Percentiles rank a stretch among this genome's conserved stretches.
Evolutionary conservation across 2,113 vertebrate genomes (phyloP).

Genomic region (Amphiprion percula): DNA sequence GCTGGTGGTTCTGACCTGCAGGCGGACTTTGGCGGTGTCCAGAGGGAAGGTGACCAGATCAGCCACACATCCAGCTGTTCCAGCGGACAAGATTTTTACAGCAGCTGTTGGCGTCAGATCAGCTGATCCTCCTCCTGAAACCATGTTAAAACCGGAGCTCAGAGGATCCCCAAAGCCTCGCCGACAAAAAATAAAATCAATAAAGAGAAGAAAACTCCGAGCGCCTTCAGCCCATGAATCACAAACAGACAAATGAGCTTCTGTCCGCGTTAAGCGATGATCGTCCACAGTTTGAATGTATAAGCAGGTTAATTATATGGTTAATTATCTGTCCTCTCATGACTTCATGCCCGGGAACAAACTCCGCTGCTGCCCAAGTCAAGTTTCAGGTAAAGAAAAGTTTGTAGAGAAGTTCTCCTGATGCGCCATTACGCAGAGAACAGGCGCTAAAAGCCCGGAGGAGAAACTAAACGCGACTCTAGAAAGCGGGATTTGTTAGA

Average conservation of each 20-base stretch:
- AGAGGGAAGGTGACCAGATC: conserved; percentile 91
- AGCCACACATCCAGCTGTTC: conserved; percentile 87
- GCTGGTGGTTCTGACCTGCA: conserved; percentile 82
- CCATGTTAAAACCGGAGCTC: conserved; percentile 73
- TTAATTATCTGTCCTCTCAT: background rate
- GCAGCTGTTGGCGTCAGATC: conserved; percentile 75
- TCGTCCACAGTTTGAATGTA: background rate
- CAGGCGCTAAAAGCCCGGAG: background rate
- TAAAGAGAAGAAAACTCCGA: background rate
- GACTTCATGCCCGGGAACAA: background rate
- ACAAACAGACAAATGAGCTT: background rate
- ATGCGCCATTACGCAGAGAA: conserved; percentile 23
- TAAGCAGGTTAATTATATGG: no score
- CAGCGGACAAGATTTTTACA: conserved; percentile 86
- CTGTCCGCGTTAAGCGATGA: no score
- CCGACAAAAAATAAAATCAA: background rate
- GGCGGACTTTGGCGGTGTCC: conserved; percentile 91
- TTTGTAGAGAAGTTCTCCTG: background rate
- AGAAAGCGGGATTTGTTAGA: no score
- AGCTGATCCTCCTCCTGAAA: conserved; percentile 68
- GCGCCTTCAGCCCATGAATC: background rate
- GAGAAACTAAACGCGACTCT: no score
- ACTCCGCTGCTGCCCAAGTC: background rate
- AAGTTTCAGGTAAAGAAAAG: conserved; percentile 52
- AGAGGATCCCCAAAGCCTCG: background rate